Percentiles rank a stretch among this genome's conserved stretches.
Evolutionary conservation across 2,888 invertebrate genomes (phyloP).

Genomic region (Pyrrhia umbra): DNA sequence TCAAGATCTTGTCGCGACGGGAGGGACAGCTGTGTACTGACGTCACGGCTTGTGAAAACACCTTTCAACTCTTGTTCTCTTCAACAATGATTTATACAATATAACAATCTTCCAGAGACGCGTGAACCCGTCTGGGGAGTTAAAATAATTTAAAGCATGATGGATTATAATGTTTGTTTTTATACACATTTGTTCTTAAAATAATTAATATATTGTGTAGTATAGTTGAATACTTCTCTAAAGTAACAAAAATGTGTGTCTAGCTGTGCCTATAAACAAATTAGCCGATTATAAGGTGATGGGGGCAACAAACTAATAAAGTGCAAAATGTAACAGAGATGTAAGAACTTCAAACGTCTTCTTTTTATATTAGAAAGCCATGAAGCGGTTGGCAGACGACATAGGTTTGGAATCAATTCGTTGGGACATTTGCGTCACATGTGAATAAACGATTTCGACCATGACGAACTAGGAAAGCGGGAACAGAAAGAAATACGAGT

Average conservation of each 20-base stretch:
- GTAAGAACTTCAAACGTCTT: conserved; percentile 57
- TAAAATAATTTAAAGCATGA: conserved; percentile 27
- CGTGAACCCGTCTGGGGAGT: conserved; percentile 11
- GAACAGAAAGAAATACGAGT: conserved; percentile 49
- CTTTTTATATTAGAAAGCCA: conserved; percentile 41
- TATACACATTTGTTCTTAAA: conserved; percentile 17
- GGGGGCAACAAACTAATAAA: conserved; percentile 56
- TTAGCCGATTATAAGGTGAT: conserved; percentile 40
- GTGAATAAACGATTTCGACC: conserved; percentile 51
- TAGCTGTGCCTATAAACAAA: conserved; percentile 27
- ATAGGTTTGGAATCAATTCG: conserved; percentile 50
- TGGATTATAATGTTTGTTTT: conserved; percentile 36
- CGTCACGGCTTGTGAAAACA: conserved; percentile 72
- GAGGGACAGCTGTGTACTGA: conserved; percentile 73
- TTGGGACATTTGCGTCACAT: conserved; percentile 58
- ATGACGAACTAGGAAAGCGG: conserved; percentile 41
- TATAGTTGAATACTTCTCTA: not conserved
- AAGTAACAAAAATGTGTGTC: conserved; percentile 6
- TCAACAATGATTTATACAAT: conserved; percentile 69
- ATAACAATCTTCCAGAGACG: conserved; percentile 54
- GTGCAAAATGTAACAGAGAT: conserved; percentile 42
- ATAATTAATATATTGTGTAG: not conserved
- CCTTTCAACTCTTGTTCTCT: conserved; percentile 68
- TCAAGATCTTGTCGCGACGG: conserved; percentile 67
- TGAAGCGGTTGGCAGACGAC: conserved; percentile 48